phyloP scores from a whole-genome alignment of 2,888 invertebrate species.

The Incurvaria masculella region DNA sequence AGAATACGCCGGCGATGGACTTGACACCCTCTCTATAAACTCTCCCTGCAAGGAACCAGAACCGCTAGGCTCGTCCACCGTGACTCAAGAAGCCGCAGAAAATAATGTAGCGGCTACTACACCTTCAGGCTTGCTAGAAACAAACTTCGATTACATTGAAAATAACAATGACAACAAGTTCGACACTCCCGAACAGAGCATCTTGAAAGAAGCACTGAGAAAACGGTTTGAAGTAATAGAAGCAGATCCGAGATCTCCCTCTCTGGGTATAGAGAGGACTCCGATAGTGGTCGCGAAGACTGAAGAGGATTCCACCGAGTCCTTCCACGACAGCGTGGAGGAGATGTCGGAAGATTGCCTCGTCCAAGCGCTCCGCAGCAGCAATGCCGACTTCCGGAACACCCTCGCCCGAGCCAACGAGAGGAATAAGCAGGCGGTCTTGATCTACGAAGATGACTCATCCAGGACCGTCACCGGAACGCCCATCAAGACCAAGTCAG shows the following conservation, averaged over 20 bases:
- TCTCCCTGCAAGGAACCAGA: conserved; percentile 33
- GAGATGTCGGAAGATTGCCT: conserved; percentile 48
- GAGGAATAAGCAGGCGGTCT: conserved; percentile 43
- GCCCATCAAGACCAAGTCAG: conserved; percentile 37
- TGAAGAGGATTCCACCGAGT: conserved; percentile 18
- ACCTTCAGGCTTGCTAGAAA: conserved; percentile 52
- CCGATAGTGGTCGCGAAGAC: conserved; percentile 40
- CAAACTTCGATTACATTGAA: conserved; percentile 60
- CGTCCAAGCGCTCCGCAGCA: conserved; percentile 40
- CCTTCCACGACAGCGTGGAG: conserved; percentile 35
- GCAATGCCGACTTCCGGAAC: conserved; percentile 33
- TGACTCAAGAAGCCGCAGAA: conserved; percentile 39
- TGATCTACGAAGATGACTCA: conserved; percentile 60
- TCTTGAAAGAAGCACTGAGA: background rate
- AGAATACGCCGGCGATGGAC: conserved; percentile 46
- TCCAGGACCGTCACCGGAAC: conserved; percentile 25
- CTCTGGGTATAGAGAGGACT: conserved; percentile 45
- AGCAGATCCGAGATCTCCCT: conserved; percentile 48
- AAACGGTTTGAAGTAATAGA: conserved; percentile 28
- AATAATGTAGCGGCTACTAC: conserved; percentile 33
- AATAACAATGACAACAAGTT: conserved; percentile 27
- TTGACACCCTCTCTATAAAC: too few relatives aligned
- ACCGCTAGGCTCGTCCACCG: conserved; percentile 41
- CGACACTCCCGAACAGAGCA: conserved; percentile 21
- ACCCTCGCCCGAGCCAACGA: conserved; percentile 23